A percentile compares a stretch with the other conserved stretches of the same genome.
phyloP scores from a whole-genome alignment of 1,140 invertebrate genomes.

The Brachionus sp. region DNA sequence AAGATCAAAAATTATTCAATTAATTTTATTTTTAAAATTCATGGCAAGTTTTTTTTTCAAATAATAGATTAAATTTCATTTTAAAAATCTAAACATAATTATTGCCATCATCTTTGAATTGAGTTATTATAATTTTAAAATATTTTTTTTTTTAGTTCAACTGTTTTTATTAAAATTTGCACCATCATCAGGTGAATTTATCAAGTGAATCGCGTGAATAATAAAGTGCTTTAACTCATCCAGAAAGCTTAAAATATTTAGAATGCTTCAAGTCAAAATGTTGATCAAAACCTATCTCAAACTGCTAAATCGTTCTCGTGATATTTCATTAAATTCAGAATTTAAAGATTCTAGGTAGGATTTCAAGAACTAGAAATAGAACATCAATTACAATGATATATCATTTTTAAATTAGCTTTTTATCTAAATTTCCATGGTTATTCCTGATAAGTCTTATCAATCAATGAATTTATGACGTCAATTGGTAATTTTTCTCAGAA shows the following conservation, averaged over 20 bases:
- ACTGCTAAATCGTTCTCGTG: not conserved
- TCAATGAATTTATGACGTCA: not conserved
- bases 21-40: not conserved
- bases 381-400: not conserved
- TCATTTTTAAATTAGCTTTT: not conserved
- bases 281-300: not conserved
- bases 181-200: not conserved
- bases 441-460: not conserved
- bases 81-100: not conserved
- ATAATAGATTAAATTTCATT: constrained; percentile 1
- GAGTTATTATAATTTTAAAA: not conserved
- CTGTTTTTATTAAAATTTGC: not conserved
- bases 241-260: not conserved
- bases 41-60: not conserved
- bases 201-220: not conserved
- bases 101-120: not conserved
- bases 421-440: not conserved
- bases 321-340: not conserved
- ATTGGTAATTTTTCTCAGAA: not conserved
- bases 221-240: not conserved
- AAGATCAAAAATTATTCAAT: not conserved
- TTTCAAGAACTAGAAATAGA: not conserved
- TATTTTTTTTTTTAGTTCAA: not conserved
- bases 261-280: not conserved
- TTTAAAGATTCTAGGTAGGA: not conserved